These are phyloP conservation scores for Formica selysi DNA, from an alignment of 1,140 invertebrate species.

Conservation along the genomic window DNA sequence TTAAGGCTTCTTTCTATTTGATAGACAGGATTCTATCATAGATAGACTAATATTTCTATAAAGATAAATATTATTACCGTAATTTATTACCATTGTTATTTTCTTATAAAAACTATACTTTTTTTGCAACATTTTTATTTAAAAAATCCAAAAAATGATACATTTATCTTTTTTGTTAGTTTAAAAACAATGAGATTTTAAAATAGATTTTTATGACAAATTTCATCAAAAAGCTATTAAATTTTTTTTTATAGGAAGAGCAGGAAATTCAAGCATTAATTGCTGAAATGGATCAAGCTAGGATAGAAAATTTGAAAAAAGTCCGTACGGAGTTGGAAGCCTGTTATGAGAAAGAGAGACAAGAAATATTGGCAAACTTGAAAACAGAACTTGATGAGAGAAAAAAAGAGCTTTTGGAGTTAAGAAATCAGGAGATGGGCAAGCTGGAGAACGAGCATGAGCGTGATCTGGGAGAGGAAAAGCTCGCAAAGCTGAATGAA, in stretches of 20 bases:
- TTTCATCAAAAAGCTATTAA: neutral
- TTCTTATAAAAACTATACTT: neutral
- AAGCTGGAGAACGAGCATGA: slow-evolving; percentile 82
- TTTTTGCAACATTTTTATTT: neutral
- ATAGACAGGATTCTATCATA: too few relatives aligned
- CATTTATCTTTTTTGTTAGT: neutral
- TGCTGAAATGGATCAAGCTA: slow-evolving; percentile 81
- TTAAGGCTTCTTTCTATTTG: neutral
- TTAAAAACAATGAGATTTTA: neutral
- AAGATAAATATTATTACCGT: neutral
- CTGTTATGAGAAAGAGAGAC: slow-evolving; percentile 84
- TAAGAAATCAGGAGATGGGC: slow-evolving; percentile 81
- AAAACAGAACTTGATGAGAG: slow-evolving; percentile 81
- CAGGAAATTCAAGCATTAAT: slow-evolving; percentile 84
- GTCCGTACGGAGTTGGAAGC: slow-evolving; percentile 81
- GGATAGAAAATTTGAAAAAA: slow-evolving; percentile 80
- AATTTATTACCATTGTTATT: neutral
- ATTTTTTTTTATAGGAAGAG: slow-evolving; percentile 74
- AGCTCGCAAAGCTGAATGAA: slow-evolving; percentile 78
- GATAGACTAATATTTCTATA: too few relatives aligned
- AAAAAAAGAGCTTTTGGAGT: slow-evolving; percentile 81
- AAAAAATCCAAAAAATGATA: too few relatives aligned
- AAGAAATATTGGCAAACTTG: slow-evolving; percentile 83
- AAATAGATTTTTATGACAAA: neutral
- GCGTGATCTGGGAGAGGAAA: slow-evolving; percentile 79